A percentile compares a stretch with the other conserved stretches of the same genome.
Conservation (phyloP, 1,140 invertebrate species). For the Drosophila nasuta region DNA sequence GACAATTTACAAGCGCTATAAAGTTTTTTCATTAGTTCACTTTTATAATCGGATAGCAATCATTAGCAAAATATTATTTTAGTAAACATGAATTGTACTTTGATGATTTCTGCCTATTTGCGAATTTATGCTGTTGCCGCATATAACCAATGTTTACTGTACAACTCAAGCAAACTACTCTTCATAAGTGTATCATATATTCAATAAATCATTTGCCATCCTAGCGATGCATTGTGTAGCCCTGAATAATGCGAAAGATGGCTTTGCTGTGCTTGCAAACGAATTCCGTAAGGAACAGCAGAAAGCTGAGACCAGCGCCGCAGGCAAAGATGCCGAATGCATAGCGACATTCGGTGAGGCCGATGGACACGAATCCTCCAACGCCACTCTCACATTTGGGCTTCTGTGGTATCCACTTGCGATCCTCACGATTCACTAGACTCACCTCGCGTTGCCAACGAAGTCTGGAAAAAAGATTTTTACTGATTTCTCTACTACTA, state of each 20-base stretch:
- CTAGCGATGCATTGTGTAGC: conserved; percentile 30
- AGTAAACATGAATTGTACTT: no score
- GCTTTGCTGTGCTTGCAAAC: conserved; percentile 44
- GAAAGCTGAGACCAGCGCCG: conserved; percentile 78
- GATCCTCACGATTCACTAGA: conserved; percentile 78
- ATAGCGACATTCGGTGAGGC: conserved; percentile 85
- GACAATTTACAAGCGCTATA: conserved; percentile 5
- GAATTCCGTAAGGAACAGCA: conserved; percentile 57
- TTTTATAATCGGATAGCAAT: no score
- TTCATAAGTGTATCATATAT: not conserved
- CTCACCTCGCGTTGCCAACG: conserved; percentile 85
- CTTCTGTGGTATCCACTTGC: conserved; percentile 84
- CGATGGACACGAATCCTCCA: conserved; percentile 85
- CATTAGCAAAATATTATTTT: no score
- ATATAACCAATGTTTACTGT: no score
- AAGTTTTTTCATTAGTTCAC: no score
- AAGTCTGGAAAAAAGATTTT: conserved; percentile 52
- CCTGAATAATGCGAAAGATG: conserved; percentile 36
- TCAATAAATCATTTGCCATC: conserved; percentile 19
- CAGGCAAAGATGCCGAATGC: conserved; percentile 82
- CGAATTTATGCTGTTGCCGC: no score
- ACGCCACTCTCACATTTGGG: conserved; percentile 85
- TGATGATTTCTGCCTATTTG: no score
- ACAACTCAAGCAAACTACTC: no score
- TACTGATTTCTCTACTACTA: no score